Evolutionary conservation across 2,888 invertebrate species (phyloP), one percentile per base, ranked within the genome.

Genomic region (Molorchus minor): DNA sequence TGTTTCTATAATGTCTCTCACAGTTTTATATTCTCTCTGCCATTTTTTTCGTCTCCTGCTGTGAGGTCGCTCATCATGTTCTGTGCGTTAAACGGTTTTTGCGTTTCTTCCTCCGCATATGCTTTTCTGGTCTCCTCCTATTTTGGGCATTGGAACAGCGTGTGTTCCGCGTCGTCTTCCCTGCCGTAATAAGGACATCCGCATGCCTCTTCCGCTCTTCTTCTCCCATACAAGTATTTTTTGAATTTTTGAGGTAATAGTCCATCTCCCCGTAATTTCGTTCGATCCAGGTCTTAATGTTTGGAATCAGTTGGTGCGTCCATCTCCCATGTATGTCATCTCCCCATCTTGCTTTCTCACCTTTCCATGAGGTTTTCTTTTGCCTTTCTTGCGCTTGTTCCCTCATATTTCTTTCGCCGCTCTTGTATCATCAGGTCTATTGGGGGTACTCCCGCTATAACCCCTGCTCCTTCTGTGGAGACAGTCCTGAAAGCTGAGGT

Each of bases 261-360:
- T 49, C 17, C 36, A 35, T 19, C 7, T 49, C 49, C 5, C 45
- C 45, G n/a, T 45, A 29, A 1, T n/a, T 20, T 2, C 45, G 8
- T 3, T 29, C 10, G 3, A 45, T 13, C 45, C 29, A 45, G 3
- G 10, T 29, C 13, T 25, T 2, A 2, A 45, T 45, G 45, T 44
- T 20, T 20, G 44, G 44, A 3, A 44, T 44, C 7, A 44, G 25
- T 4, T n/a, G 8, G 10, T 21, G 15, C 2, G 45, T 45, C 45
- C 45, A 45, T 10, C 45, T 20, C 5, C 29, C 45, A 13, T 29
- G 16, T 3, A 19, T 20, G 2, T 2, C 45, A 10, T 13, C 25
- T n/a, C n/a, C 2, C 29, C 29, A 25, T 5, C 12, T 25, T 29
- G 12, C 2, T n/a, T 12, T 45, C 12, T 25, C 45, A 17, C 17